phyloP scores from a whole-genome alignment of 53 echinoderm and acorn worm genomes.

The Antedon mediterranea region DNA sequence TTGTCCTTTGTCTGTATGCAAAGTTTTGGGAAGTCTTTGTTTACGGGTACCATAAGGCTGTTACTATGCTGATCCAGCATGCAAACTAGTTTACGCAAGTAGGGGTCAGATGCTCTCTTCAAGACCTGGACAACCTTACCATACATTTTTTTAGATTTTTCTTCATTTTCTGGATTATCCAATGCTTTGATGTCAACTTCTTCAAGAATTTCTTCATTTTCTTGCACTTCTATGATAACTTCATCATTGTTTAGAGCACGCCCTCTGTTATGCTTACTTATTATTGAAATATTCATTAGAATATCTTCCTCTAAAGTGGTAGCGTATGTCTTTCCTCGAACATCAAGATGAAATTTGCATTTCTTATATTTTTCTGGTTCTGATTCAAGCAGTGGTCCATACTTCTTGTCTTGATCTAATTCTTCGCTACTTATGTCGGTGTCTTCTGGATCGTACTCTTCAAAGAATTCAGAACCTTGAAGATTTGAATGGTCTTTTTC shows the following conservation, averaged over 20 bases:
- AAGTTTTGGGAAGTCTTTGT: constrained; percentile 56
- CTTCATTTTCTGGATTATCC: neutral
- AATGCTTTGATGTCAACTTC: constrained; percentile 12
- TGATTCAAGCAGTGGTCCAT: constrained; percentile 17
- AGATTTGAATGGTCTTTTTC: constrained; percentile 24
- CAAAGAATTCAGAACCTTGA: constrained; percentile 31
- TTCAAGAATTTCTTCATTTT: constrained; percentile 35
- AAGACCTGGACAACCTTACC: constrained; percentile 56
- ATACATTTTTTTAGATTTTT: constrained; percentile 13
- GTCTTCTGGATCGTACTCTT: constrained; percentile 8
- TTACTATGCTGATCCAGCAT: constrained; percentile 58
- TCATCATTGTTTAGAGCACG: constrained; percentile 42
- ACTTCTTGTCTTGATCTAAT: constrained; percentile 32
- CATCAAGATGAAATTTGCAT: constrained; percentile 68
- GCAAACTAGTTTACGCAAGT: constrained; percentile 55
- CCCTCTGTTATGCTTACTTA: constrained; percentile 7
- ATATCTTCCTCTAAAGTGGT: constrained; percentile 29
- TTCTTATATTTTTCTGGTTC: constrained; percentile 65
- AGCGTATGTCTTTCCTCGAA: constrained; percentile 40
- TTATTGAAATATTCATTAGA: neutral
- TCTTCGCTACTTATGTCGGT: neutral
- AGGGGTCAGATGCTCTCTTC: constrained; percentile 32
- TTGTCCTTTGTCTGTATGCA: too few species aligned
- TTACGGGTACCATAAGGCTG: constrained; percentile 76
- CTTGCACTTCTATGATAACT: constrained; percentile 48